Conservation (phyloP, 1,140 invertebrate genomes). For the Platorchestia sp. region DNA sequence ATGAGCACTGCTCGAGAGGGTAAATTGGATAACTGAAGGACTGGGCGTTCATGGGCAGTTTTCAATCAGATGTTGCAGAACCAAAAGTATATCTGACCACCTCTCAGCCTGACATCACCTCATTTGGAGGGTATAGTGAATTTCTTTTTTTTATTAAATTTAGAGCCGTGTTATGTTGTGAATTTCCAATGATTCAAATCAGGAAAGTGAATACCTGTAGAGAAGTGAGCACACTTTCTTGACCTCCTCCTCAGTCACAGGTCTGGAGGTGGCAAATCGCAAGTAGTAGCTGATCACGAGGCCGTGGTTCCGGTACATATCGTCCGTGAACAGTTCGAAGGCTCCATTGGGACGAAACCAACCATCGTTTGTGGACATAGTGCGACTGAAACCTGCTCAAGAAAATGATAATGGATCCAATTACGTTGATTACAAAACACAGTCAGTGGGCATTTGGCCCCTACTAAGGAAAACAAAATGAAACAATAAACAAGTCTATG, state of each 20-base stretch:
- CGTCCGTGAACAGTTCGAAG: neutral
- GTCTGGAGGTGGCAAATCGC: neutral
- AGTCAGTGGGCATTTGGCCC: neutral
- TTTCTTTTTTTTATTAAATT: no score
- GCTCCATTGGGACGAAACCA: neutral
- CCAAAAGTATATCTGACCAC: no score
- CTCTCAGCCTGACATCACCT: no score
- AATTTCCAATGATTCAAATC: no score
- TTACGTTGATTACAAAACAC: neutral
- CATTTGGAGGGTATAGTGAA: no score
- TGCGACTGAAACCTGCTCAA: neutral
- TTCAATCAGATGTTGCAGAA: no score
- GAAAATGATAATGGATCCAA: neutral
- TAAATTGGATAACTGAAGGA: no score
- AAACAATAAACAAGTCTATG: neutral
- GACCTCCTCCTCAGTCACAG: neutral
- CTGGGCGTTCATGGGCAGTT: no score
- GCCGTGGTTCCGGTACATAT: constrained; percentile 11
- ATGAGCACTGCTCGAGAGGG: no score
- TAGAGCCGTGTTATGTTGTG: no score
- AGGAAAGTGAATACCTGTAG: constrained; percentile 23
- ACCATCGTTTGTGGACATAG: neutral
- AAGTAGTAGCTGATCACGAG: constrained; percentile 27
- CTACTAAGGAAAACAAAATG: neutral
- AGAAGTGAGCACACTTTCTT: constrained; percentile 1